These are phyloP conservation scores for Mesorhabditis sp. DNA, from an alignment of 2,888 invertebrate species.

Conservation along the genomic window DNA sequence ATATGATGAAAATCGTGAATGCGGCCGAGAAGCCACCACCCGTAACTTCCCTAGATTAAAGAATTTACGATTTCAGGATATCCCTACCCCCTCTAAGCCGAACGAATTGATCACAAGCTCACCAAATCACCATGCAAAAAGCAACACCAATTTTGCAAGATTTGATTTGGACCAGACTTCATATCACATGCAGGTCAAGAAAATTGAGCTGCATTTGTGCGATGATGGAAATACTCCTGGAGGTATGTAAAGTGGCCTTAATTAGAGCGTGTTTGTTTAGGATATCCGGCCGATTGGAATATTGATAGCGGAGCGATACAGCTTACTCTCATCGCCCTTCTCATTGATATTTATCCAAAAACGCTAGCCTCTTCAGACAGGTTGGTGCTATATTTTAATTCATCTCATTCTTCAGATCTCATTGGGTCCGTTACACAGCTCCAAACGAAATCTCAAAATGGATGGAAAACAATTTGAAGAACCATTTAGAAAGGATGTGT, in stretches of 20 bases:
- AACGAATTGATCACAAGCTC: background rate
- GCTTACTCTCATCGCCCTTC: conserved; percentile 68
- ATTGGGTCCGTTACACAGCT: conserved; percentile 47
- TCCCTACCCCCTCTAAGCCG: background rate
- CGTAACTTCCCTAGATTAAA: conserved; percentile 9
- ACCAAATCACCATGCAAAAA: conserved; percentile 6
- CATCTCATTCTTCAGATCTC: conserved; percentile 17
- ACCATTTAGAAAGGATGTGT: conserved; percentile 10
- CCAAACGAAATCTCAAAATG: conserved; percentile 41
- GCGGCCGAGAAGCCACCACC: conserved; percentile 60
- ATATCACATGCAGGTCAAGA: conserved; percentile 80
- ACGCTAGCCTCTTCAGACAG: conserved; percentile 72
- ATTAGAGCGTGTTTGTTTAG: conserved; percentile 18
- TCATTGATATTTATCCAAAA: conserved; percentile 81
- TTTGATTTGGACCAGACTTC: conserved; percentile 96
- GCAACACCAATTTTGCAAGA: conserved; percentile 69
- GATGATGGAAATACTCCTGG: conserved; percentile 69
- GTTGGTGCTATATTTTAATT: background rate
- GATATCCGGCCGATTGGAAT: conserved; percentile 53
- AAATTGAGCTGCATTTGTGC: conserved; percentile 90
- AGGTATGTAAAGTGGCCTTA: conserved; percentile 16
- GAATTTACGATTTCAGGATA: background rate
- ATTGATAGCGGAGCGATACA: conserved; percentile 85
- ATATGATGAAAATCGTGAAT: conserved; percentile 74
- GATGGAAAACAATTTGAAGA: conserved; percentile 28